phyloP scores from a whole-genome alignment of 2,797 vertebrate genomes.

The Acanthurus leucopareius region DNA sequence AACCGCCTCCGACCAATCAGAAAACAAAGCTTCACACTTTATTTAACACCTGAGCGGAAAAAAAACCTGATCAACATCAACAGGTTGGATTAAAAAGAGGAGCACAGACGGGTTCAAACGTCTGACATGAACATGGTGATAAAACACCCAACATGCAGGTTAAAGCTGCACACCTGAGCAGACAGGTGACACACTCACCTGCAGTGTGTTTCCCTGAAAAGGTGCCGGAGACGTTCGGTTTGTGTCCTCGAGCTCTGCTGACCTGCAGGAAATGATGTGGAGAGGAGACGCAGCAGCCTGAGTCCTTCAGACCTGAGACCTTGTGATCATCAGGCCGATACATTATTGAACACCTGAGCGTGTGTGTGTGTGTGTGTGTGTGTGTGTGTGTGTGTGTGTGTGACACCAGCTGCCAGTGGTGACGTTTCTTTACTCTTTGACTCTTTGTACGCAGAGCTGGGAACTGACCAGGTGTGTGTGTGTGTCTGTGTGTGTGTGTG shows the following conservation, averaged over 20 bases:
- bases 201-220: neutral
- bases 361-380: conserved; percentile 16
- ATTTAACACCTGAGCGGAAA: neutral
- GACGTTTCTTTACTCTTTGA: neutral
- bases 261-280: conserved; percentile 20
- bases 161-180: conserved; percentile 15
- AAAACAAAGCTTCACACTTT: neutral
- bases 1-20: fast-evolving
- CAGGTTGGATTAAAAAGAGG: neutral
- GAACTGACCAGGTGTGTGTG: conserved; percentile 66
- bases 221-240: too few relatives aligned
- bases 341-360: conserved; percentile 67
- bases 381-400: conserved; percentile 3
- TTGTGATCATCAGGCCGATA: conserved; percentile 59
- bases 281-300: conserved; percentile 8
- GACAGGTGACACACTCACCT: conserved; percentile 47
- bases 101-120: neutral
- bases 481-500: conserved; percentile 10
- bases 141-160: neutral
- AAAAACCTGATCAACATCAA: neutral
- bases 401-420: neutral
- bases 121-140: neutral
- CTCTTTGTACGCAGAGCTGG: conserved; percentile 32
- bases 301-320: conserved; percentile 39
- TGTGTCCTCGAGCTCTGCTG: conserved; percentile 23